Percentiles rank a stretch among this genome's conserved stretches.
Evolutionary conservation across 2,797 vertebrate genomes (phyloP).

Genomic region (Coranthus polyacanthus): DNA sequence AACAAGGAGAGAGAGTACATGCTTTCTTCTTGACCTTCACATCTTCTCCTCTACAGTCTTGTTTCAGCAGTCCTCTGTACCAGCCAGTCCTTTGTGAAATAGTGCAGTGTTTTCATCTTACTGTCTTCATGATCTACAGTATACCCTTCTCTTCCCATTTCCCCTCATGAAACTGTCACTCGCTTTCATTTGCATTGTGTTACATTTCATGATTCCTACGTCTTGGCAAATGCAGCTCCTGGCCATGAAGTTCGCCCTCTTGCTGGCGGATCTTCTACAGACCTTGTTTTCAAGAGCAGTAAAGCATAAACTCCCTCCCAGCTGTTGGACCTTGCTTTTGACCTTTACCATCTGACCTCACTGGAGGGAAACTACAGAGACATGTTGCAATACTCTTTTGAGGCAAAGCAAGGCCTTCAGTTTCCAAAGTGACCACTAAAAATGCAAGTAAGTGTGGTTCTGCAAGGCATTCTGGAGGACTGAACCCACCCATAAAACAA

Average conservation of each 20-base stretch:
- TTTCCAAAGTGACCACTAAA: not conserved
- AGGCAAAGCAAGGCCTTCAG: not conserved
- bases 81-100: not conserved
- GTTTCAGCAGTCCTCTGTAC: not conserved
- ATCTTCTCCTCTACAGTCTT: constrained; percentile 4
- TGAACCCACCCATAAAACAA: not conserved
- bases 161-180: too few species aligned
- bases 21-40: constrained; percentile 15
- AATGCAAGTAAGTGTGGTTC: not conserved
- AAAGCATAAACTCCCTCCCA: not conserved
- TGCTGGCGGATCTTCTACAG: too few species aligned
- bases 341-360: constrained; percentile 6
- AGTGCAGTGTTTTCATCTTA: too few species aligned
- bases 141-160: too few species aligned
- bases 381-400: not conserved
- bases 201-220: too few species aligned
- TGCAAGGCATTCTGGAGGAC: not conserved
- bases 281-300: too few species aligned
- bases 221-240: too few species aligned
- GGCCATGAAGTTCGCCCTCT: too few species aligned
- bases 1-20: constrained; percentile 47
- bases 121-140: too few species aligned
- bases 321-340: not conserved
- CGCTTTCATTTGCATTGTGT: too few species aligned
- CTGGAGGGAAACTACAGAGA: too few species aligned